Evolutionary conservation across 2,113 vertebrate species (phyloP).

Genomic region (Scalopus aquaticus): DNA sequence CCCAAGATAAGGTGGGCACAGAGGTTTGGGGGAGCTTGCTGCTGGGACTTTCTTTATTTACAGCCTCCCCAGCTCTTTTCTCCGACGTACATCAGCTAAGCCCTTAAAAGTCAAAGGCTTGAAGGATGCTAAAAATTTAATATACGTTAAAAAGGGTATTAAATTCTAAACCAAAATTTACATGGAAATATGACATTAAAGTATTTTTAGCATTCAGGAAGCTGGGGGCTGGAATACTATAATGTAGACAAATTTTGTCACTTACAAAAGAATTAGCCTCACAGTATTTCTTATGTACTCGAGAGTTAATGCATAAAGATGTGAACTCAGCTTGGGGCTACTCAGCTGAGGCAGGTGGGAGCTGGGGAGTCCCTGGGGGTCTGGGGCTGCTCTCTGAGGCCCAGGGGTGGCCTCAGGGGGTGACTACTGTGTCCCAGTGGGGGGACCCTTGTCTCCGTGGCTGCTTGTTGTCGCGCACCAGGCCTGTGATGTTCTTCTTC

Average conservation of each 20-base stretch:
- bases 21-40: not conserved
- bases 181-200: constrained; percentile 69
- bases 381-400: not conserved
- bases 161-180: constrained; percentile 74
- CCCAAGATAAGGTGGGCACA: not conserved
- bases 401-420: not conserved
- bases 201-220: constrained; percentile 76
- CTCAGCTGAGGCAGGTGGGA: constrained; percentile 73
- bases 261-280: constrained; percentile 75
- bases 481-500: not conserved
- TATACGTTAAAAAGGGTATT: constrained; percentile 77
- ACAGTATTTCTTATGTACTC: constrained; percentile 75
- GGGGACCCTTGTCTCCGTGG: not conserved
- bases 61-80: constrained; percentile 21
- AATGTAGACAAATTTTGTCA: constrained; percentile 71
- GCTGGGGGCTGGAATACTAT: constrained; percentile 67
- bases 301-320: constrained; percentile 77
- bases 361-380: not conserved
- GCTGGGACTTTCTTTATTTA: constrained; percentile 49
- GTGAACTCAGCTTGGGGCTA: constrained; percentile 80
- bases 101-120: constrained; percentile 54
- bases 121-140: constrained; percentile 75
- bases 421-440: not conserved
- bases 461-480: not conserved
- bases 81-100: not conserved